Base-by-base conservation (phyloP, 2,113 vertebrate species). In the Thunnus thynnus region DNA sequence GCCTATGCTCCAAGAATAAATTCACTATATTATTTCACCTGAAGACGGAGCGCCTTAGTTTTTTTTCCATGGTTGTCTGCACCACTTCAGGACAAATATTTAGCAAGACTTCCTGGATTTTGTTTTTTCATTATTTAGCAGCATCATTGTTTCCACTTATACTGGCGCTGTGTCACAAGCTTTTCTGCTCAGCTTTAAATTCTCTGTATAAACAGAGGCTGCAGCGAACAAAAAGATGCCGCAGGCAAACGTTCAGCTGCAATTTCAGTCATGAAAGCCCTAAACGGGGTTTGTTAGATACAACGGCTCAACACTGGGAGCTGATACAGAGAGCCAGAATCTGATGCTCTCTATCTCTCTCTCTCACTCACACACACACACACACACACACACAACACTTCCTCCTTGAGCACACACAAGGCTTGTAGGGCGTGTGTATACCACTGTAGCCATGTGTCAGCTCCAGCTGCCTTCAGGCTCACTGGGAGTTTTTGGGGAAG, bases 381-480 rank as follows among this genome's bases (percentile, higher is more conserved):
- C 46, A 58, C 13, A 63, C 52, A 67, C 12, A 50, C 52, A 67
- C 12, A 50, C 44, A 9, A 5, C 6, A 27, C 10, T 72, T 17
- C 11, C 36, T 47, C 36, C 4, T 58, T 41, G 52, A 60, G 25
- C 54, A 55, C 44, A 60, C 30, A 10, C 60, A 27, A 3, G 17
- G 13, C 14, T 46, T 47, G 17, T 48, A 57, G 72, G 16, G 12
- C 3, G 27, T 22, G 62, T 22, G 72, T 76, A 2, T 13, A 27
- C 25, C 52, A 18, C 60, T 62, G 61, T 48, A 80, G 68, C 76
- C 71, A 52, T 82, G 82, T 87, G 82, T 78, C 77, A 36, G 58
- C 83, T 85, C 66, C 83, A 72, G 83, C 82, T 90, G 86, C 75
- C 65, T 77, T 30, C 36, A 70, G 76, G 46, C 81, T 84, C 70